Base-by-base conservation (phyloP, 2,888 invertebrate species). In the Himalopsyche kuldschensis region DNA sequence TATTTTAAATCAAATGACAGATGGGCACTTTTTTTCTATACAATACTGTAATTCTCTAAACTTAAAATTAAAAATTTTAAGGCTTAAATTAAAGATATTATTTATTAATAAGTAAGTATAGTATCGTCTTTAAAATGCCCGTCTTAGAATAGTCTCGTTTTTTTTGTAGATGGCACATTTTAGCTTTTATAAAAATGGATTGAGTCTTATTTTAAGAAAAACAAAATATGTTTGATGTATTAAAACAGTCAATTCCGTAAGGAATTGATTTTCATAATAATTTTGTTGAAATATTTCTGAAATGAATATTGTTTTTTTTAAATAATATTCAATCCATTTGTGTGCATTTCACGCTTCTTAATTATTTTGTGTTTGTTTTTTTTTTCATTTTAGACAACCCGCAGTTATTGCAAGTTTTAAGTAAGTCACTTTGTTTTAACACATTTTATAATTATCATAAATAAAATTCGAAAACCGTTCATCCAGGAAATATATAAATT, bases 361-460 rank as follows among this genome's bases (percentile, higher is more conserved):
- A 82, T 83, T 84, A 77, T 84, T 83, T 84, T 84, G 81, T 82
- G 84, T 86, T 84, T 82, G 81, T 84, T 85, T 83, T 82, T 69
- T 84, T 84, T 85, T 84, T 47, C 80, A 83, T 84, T 85, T 79
- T 85, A 86, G 86, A 85, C 86, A 83, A 82, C 84, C 86, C 20
- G 85, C 86, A 79, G 85, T 85, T 84, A 79, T 81, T 75, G 81
- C 85, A 84, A 85, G 79, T 80, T 85, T 84, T 82, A 86, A 86
- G 86, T 86, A 86, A 86, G 86, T 86, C 79, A 79, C 82, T 75
- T 82, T 82, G 30, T 78, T 78, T 46, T 47, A 77, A 69, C 69
- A 30, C 27, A 27, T 11, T 69, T 30, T 69, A 27, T 69, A 69
- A 27, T 27, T 30, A 27, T 27, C 69, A 27, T 69, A 8, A 69